A percentile compares a stretch with the other conserved stretches of the same genome.
Conservation (phyloP, 2,888 invertebrate genomes). For the Aporophyla nigra region DNA sequence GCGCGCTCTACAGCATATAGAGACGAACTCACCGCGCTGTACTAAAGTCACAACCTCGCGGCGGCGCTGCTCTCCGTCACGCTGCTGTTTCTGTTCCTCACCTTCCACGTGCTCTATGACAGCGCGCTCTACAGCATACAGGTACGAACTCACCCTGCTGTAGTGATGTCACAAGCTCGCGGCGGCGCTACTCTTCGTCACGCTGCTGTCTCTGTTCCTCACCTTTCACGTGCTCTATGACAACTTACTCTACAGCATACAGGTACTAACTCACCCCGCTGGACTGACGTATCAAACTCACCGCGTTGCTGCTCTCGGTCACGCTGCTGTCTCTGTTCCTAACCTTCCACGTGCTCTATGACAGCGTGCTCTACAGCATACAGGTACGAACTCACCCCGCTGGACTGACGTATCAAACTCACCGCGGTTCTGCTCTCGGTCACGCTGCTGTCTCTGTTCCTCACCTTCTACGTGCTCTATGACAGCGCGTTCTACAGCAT, state of each 20-base stretch:
- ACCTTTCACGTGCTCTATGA: slow-evolving; percentile 96
- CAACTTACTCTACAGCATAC: slow-evolving; percentile 95
- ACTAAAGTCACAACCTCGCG: background rate
- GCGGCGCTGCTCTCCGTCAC: slow-evolving; percentile 93
- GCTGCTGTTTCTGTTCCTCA: slow-evolving; percentile 95
- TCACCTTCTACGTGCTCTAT: slow-evolving; percentile 96
- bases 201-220: slow-evolving; percentile 95
- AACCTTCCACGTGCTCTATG: slow-evolving; percentile 96
- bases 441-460: slow-evolving; percentile 94
- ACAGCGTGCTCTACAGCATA: slow-evolving; percentile 94
- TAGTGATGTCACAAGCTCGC: background rate
- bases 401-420: background rate
- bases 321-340: slow-evolving; percentile 95
- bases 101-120: slow-evolving; percentile 96
- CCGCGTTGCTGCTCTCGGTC: slow-evolving; percentile 92
- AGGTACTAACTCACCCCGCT: slow-evolving; percentile 78
- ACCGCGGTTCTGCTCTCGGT: slow-evolving; percentile 92
- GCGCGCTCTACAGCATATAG: slow-evolving; percentile 94
- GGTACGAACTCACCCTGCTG: slow-evolving; percentile 71
- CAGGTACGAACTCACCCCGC: slow-evolving; percentile 83
- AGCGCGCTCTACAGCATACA: slow-evolving; percentile 95
- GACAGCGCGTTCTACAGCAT: slow-evolving; percentile 96
- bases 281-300: background rate
- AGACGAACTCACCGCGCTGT: slow-evolving; percentile 68
- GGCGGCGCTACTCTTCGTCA: slow-evolving; percentile 93